phyloP scores from a whole-genome alignment of 2,888 invertebrate species.

The Miltochrista miniata region DNA sequence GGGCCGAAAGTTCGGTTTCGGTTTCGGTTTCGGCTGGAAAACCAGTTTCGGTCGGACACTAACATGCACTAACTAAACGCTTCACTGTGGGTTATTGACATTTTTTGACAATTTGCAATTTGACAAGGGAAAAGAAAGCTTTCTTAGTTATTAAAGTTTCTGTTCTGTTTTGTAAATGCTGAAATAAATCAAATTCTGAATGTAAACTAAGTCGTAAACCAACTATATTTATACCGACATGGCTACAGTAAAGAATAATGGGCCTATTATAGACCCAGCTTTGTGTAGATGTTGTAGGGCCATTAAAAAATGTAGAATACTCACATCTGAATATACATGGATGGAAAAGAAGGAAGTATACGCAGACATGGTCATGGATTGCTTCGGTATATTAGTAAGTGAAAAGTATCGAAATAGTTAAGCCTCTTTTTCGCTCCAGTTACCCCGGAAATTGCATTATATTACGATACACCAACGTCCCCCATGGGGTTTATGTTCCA shows the following conservation, averaged over 20 bases:
- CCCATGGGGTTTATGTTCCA: too few species aligned
- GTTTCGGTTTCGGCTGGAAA: too few species aligned
- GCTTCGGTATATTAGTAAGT: constrained; percentile 73
- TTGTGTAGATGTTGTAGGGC: constrained; percentile 75
- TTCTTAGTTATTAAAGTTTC: constrained; percentile 14
- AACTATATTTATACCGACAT: constrained; percentile 18
- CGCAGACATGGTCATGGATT: constrained; percentile 78
- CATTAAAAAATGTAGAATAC: constrained; percentile 75
- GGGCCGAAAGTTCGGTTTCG: too few species aligned
- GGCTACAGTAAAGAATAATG: constrained; percentile 65
- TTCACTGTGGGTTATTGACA: constrained; percentile 6
- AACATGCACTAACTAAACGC: constrained; percentile 7
- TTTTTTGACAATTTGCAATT: constrained; percentile 28
- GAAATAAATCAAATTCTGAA: constrained; percentile 24
- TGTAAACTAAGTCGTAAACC: constrained; percentile 23
- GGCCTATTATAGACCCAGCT: constrained; percentile 72
- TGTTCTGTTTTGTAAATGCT: constrained; percentile 2
- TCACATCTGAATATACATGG: constrained; percentile 74
- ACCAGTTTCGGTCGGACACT: too few species aligned
- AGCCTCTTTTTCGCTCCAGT: neutral
- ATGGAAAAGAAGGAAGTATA: constrained; percentile 74
- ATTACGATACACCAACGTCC: too few species aligned
- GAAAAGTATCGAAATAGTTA: neutral
- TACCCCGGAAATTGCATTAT: neutral
- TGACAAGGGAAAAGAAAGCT: constrained; percentile 10